Base-by-base conservation (phyloP, 2,113 vertebrate genomes). In the Muntiacus muntjak region DNA sequence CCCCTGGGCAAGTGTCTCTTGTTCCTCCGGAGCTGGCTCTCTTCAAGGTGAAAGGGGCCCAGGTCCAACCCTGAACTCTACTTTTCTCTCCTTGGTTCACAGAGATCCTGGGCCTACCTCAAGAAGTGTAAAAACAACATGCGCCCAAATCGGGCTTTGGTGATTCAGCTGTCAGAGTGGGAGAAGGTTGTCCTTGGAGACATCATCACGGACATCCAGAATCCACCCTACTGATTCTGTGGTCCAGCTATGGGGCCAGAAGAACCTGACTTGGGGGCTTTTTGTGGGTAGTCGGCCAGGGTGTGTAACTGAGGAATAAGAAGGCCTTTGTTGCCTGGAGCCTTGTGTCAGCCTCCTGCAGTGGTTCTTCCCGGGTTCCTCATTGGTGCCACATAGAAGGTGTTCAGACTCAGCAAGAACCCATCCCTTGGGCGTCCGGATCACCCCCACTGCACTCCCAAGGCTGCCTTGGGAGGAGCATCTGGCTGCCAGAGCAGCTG, bases 151-250 rank as follows among this genome's bases (percentile, higher is more conserved):
- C 97, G 98, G 0, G 98, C 98, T 28, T 99, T 99, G 95, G 99
- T 99, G 67, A 95, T 98, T 60, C 99, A 99, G 98, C 99, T 99
- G 54, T 99, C 98, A 1, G 98, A 99, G 45, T 99, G 99, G 99
- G 99, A 99, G 98, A 89, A 98, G 60, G 91, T 89, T 11, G 57
- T 98, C 89, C 93, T 97, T 0, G 97, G 99, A 28, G 50, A 13
- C 1, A 78, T 17, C 1, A 2, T 98, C 71, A 99, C 99, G 0
- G 98, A 99, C 1, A 50, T 99, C 79, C 97, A 97, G 3, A 98
- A 98, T 30, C 98, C 97, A 0, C 67, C 96, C 10, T 99, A 98
- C 97, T 99, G 98, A 99, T 33, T 23, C 52, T 23, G 33, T 7
- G 26, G 60, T 26, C 25, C 57, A 74, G 36, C 5, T n/a, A 2